Evolutionary conservation across 2,888 invertebrate species (phyloP), one percentile per base, ranked within the genome.

Genomic region (Patella ulyssiponensis): DNA sequence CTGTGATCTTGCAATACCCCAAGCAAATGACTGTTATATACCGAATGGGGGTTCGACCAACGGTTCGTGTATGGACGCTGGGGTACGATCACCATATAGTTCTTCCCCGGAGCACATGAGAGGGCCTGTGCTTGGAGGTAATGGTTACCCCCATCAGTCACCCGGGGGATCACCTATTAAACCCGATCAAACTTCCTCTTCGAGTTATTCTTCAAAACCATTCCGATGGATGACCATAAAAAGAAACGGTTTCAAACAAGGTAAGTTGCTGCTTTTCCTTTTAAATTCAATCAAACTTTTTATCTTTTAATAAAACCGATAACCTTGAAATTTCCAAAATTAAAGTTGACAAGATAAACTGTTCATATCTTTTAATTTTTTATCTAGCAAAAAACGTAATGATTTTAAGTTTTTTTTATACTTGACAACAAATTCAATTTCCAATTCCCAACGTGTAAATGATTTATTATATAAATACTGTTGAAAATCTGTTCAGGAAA

Each of bases 141-240:
- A 71, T 44, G 51, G 71, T 23, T 78, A 75, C 75, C 64, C 71
- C 14, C 90, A 20, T 93, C 94, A 17, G 93, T 94, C 73, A 79
- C 69, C 75, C 70, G 69, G 78, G 75, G 33, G 77, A 75, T 64
- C 75, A 80, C 64, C 64, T 23, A 64, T 64, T 64, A 64, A 64
- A 64, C 23, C 64, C 3, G 69, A 75, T 53, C 75, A 75, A 53
- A 27, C 69, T 11, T 44, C 53, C 7, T 53, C 69, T 23, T 54
- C 52, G n/a, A 70, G 74, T 51, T 69, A 77, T n/a, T 27, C 73
- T 69, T 82, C 83, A 52, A 88, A 88, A 81, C 89, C 98, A 0
- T 98, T 98, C 93, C 98, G 98, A 92, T 98, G 98, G 98, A 98
- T 98, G 98, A 98, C 98, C 93, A 96, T 98, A 88, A 98, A 98